Base-by-base conservation (phyloP, 1,140 invertebrate genomes). In the Myzus persicae region DNA sequence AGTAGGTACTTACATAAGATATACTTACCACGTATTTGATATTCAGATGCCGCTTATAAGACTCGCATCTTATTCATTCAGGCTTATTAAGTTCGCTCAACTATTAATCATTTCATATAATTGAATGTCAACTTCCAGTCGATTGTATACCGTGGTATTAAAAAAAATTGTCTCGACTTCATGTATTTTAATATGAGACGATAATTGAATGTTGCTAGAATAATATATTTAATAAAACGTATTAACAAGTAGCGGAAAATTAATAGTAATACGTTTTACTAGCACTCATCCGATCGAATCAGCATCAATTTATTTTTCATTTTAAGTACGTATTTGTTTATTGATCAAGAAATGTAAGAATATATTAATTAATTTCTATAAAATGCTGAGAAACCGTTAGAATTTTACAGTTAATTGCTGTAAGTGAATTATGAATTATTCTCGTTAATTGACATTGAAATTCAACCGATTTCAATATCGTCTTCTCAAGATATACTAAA, bases 61-160 rank as follows among this genome's bases (percentile, higher is more conserved):
- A 38, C 38, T 81, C 36, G 3, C 20, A 38, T 81, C 36, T 81
- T 38, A 81, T 81, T 81, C 76, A 81, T 81, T 38, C 20, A 1
- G 76, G 76, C 6, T 38, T 81, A 38, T 81, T 81, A 81, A 81
- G 76, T 81, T 81, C 76, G 76, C 76, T 81, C 36, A 38, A 81
- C 76, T 81, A 81, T 81, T 81, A 81, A 81, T 81, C 76, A 81
- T 81, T 81, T 81, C 7, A 6, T 81, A 81, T 81, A 81, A 81
- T 81, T 81, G 31, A 67, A 67, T 67, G 59, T 31, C 59, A 67
- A n/a, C 59, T 18, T 67, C 31, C 31, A 67, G 59, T 67, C 31
- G 59, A n/a, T 67, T 14, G 59, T n/a, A n/a, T 67, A 31, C 31
- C 11, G 54, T 14, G 26, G 14, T 48, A 48, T 48, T 14, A 59